Conservation (phyloP, 2,888 invertebrate species). For the Clunio marinus region DNA sequence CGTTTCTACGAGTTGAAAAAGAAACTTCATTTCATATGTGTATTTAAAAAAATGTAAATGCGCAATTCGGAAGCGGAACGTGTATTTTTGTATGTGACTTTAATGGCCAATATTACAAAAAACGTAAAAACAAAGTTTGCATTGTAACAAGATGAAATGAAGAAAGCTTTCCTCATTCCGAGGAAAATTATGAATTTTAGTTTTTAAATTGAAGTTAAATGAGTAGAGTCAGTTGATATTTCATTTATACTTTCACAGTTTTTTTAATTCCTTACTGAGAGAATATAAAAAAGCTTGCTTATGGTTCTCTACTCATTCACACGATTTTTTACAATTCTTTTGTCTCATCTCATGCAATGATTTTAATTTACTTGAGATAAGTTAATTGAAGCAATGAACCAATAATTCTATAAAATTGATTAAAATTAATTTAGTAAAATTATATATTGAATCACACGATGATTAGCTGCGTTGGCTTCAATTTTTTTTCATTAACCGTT, state of each 20-base stretch:
- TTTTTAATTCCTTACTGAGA: no score
- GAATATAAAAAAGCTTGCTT: not conserved
- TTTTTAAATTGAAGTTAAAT: not conserved
- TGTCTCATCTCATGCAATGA: no score
- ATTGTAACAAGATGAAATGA: not conserved
- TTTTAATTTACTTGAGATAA: no score
- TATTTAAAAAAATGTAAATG: constrained; percentile 23
- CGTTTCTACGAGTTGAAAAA: constrained; percentile 1
- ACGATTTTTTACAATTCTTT: not conserved
- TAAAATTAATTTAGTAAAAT: not conserved
- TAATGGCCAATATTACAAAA: not conserved
- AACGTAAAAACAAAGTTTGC: no score
- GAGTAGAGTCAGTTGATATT: constrained; percentile 4
- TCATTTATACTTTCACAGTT: not conserved
- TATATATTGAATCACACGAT: constrained; percentile 16
- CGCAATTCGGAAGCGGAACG: constrained; percentile 39
- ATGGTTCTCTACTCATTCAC: constrained; percentile 10
- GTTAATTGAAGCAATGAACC: not conserved
- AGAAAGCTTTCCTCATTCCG: no score
- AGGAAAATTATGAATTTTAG: no score
- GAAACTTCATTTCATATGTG: not conserved
- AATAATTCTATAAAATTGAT: not conserved
- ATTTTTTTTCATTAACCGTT: constrained; percentile 13
- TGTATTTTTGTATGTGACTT: constrained; percentile 23
- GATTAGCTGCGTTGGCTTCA: constrained; percentile 35